A percentile compares a stretch with the other conserved stretches of the same genome.
Conservation (phyloP, 2,888 invertebrate genomes). For the Leptopilina myrica region DNA sequence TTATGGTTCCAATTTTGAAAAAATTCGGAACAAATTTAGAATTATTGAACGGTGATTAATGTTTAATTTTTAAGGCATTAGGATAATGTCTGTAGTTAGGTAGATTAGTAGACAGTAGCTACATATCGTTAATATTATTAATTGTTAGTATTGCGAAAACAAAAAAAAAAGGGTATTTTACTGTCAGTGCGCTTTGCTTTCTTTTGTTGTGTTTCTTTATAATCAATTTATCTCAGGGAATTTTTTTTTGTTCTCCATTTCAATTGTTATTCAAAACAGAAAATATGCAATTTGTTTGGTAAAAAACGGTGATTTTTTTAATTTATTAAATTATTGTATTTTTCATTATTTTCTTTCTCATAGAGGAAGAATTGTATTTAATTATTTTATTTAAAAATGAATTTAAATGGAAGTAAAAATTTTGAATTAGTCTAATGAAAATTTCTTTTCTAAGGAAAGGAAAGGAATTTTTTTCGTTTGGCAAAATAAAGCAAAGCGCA, state of each 20-base stretch:
- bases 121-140: constrained; percentile 74
- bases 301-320: too few species aligned
- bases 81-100: constrained; percentile 69
- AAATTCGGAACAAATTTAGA: constrained; percentile 47
- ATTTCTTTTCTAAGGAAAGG: too few species aligned
- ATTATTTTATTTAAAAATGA: too few species aligned
- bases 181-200: constrained; percentile 69
- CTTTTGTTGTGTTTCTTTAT: constrained; percentile 57
- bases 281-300: too few species aligned
- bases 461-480: not conserved
- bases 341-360: too few species aligned
- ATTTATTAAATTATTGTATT: too few species aligned
- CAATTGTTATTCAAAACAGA: too few species aligned
- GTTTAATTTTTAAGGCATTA: constrained; percentile 69
- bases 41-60: constrained; percentile 58
- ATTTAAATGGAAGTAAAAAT: too few species aligned
- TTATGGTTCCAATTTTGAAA: constrained; percentile 59
- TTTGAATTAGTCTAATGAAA: too few species aligned
- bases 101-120: constrained; percentile 64
- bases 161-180: constrained; percentile 58
- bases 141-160: constrained; percentile 68
- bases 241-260: not conserved
- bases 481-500: constrained; percentile 68
- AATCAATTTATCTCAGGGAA: constrained; percentile 18
- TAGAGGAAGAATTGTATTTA: too few species aligned